These are phyloP conservation scores for Nasua narica DNA, from an alignment of 2,797 vertebrate genomes.

Conservation along the genomic window DNA sequence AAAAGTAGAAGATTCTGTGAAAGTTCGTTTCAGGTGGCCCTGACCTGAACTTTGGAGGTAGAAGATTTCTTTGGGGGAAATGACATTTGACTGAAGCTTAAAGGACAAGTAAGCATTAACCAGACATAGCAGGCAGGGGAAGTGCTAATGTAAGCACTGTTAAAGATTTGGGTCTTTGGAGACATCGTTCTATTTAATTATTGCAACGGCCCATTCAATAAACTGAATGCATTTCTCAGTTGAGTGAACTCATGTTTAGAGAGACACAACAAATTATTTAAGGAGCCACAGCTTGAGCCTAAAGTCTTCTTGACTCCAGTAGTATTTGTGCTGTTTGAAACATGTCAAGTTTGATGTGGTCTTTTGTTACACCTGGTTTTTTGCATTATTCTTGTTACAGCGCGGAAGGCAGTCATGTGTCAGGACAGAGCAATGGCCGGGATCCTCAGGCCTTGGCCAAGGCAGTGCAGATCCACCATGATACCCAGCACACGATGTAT, in stretches of 20 bases:
- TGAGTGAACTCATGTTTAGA: background rate
- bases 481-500: conserved; percentile 99
- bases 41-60: background rate
- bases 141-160: background rate
- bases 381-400: conserved; percentile 82
- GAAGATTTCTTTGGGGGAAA: conserved; percentile 15
- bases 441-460: conserved; percentile 98
- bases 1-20: background rate
- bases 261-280: background rate
- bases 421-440: conserved; percentile 99
- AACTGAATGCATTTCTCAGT: background rate
- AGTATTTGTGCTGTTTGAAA: conserved; percentile 33
- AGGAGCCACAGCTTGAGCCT: background rate
- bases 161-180: background rate
- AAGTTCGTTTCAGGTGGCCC: background rate
- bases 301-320: background rate
- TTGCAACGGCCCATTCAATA: background rate
- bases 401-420: conserved; percentile 98
- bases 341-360: background rate
- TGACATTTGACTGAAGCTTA: conserved; percentile 10
- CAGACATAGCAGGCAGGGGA: background rate
- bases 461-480: conserved; percentile 99
- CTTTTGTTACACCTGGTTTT: background rate
- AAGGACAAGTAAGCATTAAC: background rate
- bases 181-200: conserved; percentile 28